Evolutionary conservation across 2,797 vertebrate genomes (phyloP).

Genomic region (Phylloscopus collybita): DNA sequence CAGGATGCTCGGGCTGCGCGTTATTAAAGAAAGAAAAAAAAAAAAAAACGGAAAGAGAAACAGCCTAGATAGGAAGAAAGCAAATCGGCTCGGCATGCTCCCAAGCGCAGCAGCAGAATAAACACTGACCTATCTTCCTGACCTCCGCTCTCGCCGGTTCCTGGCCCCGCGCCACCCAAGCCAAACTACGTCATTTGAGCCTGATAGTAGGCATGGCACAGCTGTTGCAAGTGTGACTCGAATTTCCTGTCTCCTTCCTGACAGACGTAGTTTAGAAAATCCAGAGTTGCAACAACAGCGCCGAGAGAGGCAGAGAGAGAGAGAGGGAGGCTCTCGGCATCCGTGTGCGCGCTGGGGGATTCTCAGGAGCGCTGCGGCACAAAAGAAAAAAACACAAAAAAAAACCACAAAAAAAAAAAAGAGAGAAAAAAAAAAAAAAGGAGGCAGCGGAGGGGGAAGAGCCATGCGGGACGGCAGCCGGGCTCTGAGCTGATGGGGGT

Average conservation of each 20-base stretch:
- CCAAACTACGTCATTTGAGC: constrained; percentile 79
- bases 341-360: not conserved
- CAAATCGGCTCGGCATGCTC: constrained; percentile 72
- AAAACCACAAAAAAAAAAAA: too few relatives aligned
- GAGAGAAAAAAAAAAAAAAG: not conserved
- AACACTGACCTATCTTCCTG: constrained; percentile 83
- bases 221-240: constrained; percentile 87
- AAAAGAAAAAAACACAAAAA: not conserved
- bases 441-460: not conserved
- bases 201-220: constrained; percentile 80
- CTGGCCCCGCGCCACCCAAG: constrained; percentile 78
- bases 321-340: constrained; percentile 11
- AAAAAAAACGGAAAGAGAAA: constrained; percentile 77
- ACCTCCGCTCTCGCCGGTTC: constrained; percentile 77
- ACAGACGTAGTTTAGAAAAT: constrained; percentile 79
- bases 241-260: constrained; percentile 98
- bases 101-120: constrained; percentile 59
- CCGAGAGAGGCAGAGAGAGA: not conserved
- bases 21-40: constrained; percentile 56
- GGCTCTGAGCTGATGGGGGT: not conserved
- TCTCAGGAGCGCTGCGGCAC: constrained; percentile 2
- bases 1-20: constrained; percentile 78
- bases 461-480: not conserved
- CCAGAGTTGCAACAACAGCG: constrained; percentile 77
- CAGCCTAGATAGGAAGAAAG: constrained; percentile 78